phyloP scores from a whole-genome alignment of 2,888 invertebrate genomes.

The Lobophora halterata region DNA sequence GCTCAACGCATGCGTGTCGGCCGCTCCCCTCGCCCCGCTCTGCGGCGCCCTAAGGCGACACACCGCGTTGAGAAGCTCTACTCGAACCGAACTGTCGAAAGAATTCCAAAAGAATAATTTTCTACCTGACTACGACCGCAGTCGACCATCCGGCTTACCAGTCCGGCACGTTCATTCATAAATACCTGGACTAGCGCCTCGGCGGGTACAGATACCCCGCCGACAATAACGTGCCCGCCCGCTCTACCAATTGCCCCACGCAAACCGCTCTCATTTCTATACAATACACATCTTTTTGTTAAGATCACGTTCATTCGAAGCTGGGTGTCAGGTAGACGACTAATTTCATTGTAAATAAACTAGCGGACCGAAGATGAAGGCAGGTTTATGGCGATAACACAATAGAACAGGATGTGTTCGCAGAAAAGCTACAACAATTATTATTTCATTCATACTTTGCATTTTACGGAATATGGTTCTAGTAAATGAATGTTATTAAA shows the following conservation, averaged over 20 bases:
- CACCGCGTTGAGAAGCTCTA: constrained; percentile 65
- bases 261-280: constrained; percentile 61
- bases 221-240: constrained; percentile 39
- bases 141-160: constrained; percentile 62
- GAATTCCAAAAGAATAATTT: constrained; percentile 78
- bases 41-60: constrained; percentile 73
- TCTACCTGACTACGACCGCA: constrained; percentile 75
- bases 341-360: constrained; percentile 58
- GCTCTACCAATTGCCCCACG: constrained; percentile 52
- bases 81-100: constrained; percentile 71
- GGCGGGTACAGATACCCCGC: constrained; percentile 34
- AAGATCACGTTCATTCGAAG: constrained; percentile 52
- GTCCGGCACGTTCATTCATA: constrained; percentile 79
- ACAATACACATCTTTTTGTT: constrained; percentile 64
- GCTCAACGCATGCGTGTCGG: constrained; percentile 73
- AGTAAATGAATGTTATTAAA: constrained; percentile 11
- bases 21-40: constrained; percentile 73
- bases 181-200: constrained; percentile 60
- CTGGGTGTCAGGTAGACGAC: constrained; percentile 65
- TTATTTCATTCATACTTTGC: constrained; percentile 56
- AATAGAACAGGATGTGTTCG: constrained; percentile 70
- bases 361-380: constrained; percentile 50
- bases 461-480: constrained; percentile 24
- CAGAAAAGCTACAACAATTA: constrained; percentile 38
- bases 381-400: constrained; percentile 51